A percentile compares a stretch with the other conserved stretches of the same genome.
These are phyloP conservation scores for Astur gentilis DNA, from an alignment of 2,113 vertebrate genomes.

Conservation along the genomic window DNA sequence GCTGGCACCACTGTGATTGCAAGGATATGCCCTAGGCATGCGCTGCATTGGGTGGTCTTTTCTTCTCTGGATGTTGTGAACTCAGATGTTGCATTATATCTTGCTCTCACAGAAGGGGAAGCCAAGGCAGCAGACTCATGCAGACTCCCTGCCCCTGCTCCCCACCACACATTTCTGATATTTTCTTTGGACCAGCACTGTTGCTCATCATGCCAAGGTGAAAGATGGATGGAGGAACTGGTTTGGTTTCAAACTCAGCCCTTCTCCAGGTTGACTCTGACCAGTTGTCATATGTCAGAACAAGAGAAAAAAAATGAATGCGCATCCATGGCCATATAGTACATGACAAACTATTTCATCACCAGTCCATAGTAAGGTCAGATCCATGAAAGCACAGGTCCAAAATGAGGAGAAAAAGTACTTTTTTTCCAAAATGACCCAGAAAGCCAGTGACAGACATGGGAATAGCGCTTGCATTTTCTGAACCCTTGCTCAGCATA, in stretches of 20 bases:
- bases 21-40: too few relatives aligned
- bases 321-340: neutral
- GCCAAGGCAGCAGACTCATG: neutral
- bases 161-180: rapidly evolving
- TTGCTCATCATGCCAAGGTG: neutral
- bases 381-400: neutral
- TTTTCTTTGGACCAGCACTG: neutral
- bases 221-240: neutral
- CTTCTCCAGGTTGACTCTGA: neutral
- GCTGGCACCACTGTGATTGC: too few relatives aligned
- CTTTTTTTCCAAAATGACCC: neutral
- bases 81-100: neutral
- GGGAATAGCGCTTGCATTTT: neutral
- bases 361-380: neutral
- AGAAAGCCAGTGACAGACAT: neutral
- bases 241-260: neutral
- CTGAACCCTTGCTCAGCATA: neutral
- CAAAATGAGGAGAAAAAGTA: neutral
- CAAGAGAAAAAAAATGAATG: neutral
- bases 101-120: neutral
- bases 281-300: neutral
- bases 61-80: neutral
- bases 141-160: neutral
- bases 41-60: neutral
- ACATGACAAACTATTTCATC: neutral